These are phyloP conservation scores for Apamea anceps DNA, from an alignment of 2,888 invertebrate genomes.

Conservation along the genomic window DNA sequence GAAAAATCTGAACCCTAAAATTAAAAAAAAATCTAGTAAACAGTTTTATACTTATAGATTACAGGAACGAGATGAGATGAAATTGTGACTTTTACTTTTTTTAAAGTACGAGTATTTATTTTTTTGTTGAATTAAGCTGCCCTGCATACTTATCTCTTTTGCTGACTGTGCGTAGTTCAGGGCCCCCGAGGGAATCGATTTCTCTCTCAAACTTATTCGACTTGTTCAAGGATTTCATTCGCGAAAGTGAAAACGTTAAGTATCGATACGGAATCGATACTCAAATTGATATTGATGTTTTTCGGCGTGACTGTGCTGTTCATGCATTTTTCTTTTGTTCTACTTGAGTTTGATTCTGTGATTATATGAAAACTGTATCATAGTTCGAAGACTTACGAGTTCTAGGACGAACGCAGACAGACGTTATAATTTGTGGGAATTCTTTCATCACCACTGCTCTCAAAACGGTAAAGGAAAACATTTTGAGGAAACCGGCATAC, in stretches of 20 bases:
- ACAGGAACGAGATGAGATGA: background rate
- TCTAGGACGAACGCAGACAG: background rate
- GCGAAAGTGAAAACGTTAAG: slow-evolving; percentile 36
- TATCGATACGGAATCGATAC: slow-evolving; percentile 26
- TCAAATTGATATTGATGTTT: slow-evolving; percentile 15
- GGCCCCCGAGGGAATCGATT: slow-evolving; percentile 39
- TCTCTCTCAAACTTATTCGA: slow-evolving; percentile 7
- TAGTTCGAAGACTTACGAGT: too few species aligned
- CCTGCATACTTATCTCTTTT: background rate
- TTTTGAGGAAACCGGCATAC: too few species aligned
- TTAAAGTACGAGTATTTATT: background rate
- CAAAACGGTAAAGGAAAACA: too few species aligned
- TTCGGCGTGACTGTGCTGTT: background rate
- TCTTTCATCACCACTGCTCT: background rate
- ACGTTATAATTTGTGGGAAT: background rate
- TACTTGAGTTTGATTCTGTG: background rate
- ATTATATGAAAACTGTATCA: background rate
- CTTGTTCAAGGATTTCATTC: slow-evolving; percentile 16
- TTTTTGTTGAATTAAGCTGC: background rate
- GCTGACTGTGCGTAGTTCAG: slow-evolving; percentile 31
- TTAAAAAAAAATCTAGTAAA: background rate
- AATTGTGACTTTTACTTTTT: background rate
- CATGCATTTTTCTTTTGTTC: background rate
- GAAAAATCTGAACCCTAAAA: background rate
- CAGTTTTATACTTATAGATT: too few species aligned